Evolutionary conservation across 2,888 invertebrate genomes (phyloP), one percentile per base, ranked within the genome.

Genomic region (Hedychridium roseum): DNA sequence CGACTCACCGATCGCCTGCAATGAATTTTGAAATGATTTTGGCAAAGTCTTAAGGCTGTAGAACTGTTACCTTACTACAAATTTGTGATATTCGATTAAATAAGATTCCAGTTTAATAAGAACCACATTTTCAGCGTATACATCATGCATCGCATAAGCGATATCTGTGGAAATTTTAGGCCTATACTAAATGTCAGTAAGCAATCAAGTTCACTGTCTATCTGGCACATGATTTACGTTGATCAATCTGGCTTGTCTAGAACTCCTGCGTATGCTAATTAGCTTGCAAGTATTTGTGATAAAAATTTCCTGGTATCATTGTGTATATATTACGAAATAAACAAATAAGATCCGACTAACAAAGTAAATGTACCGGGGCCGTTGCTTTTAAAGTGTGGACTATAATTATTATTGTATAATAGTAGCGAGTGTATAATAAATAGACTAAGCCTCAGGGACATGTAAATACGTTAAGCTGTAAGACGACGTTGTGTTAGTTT

Each of bases 391-490:
- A 41, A 43, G 49, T 50, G 53, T 68, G 64, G 57, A 50, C 37
- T 31, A 38, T 34, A 43, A 57, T 46, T 44, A 44, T 36, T 57
- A 58, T 53, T 68, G 64, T 66, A 65, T 57, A 55, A 60, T 66
- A 57, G 65, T 44, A 58, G 47, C 56, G 46, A 50, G 54, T 63
- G 63, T 62, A 67, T 43, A 46, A 67, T 68, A 64, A 45, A 53
- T 69, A 67, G 66, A 52, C 41, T 70, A 64, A 69, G 66, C 65
- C 71, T 68, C 70, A 71, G 71, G 70, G 71, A 73, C 69, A 38
- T 71, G 69, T 71, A 72, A 64, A 73, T 70, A 71, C 43, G 60
- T 60, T 67, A 60, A 66, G 55, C 57, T 65, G 56, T 68, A 63
- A 64, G 60, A 64, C 54, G 43, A 59, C 55, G 60, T 59, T 51